Conservation (phyloP, 2,888 invertebrate genomes). For the Alentia gelatinosa region DNA sequence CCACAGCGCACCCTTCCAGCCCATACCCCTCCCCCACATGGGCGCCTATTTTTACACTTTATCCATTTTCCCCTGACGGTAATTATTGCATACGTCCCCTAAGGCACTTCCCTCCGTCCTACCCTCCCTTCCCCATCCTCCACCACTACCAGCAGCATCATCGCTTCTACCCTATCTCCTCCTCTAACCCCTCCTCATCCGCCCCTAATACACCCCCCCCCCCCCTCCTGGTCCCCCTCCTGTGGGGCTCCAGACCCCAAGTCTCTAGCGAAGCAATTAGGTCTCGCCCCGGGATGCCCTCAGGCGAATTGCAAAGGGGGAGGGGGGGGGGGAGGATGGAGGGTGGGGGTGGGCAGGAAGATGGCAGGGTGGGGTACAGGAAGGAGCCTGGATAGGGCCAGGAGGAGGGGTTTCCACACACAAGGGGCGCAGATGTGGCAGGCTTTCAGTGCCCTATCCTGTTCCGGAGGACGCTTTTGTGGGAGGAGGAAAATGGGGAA, state of each 20-base stretch:
- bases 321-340: not conserved
- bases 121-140: not conserved
- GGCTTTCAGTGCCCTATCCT: not conserved
- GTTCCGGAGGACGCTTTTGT: not conserved
- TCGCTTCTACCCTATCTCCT: no score
- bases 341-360: not conserved
- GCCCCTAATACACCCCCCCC: not conserved
- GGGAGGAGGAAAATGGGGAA: not conserved
- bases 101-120: not conserved
- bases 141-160: no score
- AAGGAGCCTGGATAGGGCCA: no score
- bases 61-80: slow-evolving; percentile 44
- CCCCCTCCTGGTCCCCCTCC: not conserved
- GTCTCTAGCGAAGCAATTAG: slow-evolving; percentile 21
- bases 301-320: not conserved
- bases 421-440: not conserved
- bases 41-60: slow-evolving; percentile 43
- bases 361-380: no score
- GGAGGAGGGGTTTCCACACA: no score
- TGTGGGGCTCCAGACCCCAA: not conserved
- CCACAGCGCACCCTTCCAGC: not conserved
- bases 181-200: not conserved
- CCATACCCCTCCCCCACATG: not conserved
- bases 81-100: slow-evolving; percentile 5
- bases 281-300: not conserved